phyloP scores from a whole-genome alignment of 2,888 invertebrate species.

The Graphium colonna region DNA sequence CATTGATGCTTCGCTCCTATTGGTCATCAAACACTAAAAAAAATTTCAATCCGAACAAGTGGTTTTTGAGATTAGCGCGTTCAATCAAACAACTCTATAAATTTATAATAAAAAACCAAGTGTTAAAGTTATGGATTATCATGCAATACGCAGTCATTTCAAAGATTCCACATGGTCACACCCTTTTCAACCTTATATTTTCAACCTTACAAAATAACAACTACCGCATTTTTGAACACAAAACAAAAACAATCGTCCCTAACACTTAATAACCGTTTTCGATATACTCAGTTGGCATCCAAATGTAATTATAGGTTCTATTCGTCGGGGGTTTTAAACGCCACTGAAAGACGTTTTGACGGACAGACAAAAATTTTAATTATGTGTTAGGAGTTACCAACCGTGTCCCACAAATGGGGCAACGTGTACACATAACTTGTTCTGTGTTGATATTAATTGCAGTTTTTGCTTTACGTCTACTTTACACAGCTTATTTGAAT shows the following conservation, averaged over 20 bases:
- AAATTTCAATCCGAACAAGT: no score
- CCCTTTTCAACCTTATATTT: no score
- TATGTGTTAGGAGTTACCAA: constrained; percentile 46
- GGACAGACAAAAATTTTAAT: constrained; percentile 67
- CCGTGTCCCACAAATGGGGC: constrained; percentile 25
- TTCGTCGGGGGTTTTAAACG: constrained; percentile 49
- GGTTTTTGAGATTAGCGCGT: no score
- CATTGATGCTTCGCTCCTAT: no score
- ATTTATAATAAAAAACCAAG: no score
- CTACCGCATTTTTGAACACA: constrained; percentile 11
- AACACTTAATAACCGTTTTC: constrained; percentile 46
- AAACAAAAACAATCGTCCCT: constrained; percentile 34
- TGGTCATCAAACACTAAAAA: no score
- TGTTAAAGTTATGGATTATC: no score
- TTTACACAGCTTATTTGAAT: no score
- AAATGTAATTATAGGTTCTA: constrained; percentile 62
- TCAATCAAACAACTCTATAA: no score
- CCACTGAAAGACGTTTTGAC: constrained; percentile 72
- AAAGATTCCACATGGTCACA: no score
- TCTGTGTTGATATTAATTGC: background rate
- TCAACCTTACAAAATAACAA: background rate
- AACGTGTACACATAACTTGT: constrained; percentile 13
- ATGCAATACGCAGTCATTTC: no score
- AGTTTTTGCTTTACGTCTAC: no score
- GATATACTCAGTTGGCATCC: constrained; percentile 31